Evolutionary conservation across 2,888 invertebrate species (phyloP).

Genomic region (Amiota mariae): DNA sequence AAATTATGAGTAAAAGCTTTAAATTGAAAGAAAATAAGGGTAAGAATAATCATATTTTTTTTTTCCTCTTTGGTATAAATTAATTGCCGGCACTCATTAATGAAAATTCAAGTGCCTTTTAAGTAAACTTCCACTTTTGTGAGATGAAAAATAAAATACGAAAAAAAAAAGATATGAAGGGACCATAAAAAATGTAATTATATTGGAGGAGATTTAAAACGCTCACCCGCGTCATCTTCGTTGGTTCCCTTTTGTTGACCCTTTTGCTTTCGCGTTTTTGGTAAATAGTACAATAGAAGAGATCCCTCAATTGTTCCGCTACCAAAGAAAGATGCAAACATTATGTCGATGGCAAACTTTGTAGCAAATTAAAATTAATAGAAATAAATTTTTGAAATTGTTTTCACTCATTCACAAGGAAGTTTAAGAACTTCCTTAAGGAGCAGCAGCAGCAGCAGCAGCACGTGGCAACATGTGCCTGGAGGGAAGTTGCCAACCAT

Average conservation of each 20-base stretch:
- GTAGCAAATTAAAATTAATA: slow-evolving; percentile 65
- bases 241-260: slow-evolving; percentile 7
- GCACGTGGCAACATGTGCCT: background rate
- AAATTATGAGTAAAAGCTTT: background rate
- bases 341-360: slow-evolving; percentile 47
- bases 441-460: background rate
- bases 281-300: slow-evolving; percentile 31
- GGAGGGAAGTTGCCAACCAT: no score
- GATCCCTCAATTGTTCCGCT: slow-evolving; percentile 19
- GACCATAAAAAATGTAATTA: slow-evolving; percentile 18
- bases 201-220: background rate
- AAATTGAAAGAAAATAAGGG: background rate
- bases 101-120: slow-evolving; percentile 1
- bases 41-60: background rate
- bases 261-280: slow-evolving; percentile 1
- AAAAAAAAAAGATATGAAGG: background rate
- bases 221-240: background rate
- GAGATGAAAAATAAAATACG: background rate
- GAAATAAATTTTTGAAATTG: slow-evolving; percentile 66
- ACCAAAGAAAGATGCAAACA: slow-evolving; percentile 16
- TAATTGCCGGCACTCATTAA: slow-evolving; percentile 21
- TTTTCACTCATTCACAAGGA: slow-evolving; percentile 45
- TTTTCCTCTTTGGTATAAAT: background rate
- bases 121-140: background rate
- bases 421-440: background rate